phyloP scores from a whole-genome alignment of 2,888 invertebrate genomes.

The Arctia plantaginis region DNA sequence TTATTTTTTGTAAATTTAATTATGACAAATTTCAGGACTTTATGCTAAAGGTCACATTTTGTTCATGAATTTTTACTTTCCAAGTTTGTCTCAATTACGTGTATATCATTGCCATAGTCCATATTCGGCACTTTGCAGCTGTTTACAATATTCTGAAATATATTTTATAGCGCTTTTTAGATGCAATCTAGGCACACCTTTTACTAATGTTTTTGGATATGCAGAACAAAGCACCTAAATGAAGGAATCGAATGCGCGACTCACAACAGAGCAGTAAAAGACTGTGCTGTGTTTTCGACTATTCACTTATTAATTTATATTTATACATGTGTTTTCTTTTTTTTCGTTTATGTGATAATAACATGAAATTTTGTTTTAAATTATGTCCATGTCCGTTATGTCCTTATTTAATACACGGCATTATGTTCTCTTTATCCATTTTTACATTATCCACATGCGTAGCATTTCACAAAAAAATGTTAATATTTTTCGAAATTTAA shows the following conservation, averaged over 20 bases:
- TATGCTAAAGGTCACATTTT: slow-evolving; percentile 15
- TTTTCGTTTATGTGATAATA: no score
- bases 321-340: no score
- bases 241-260: neutral
- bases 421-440: no score
- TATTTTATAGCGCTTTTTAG: neutral
- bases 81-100: neutral
- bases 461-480: no score
- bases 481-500: neutral
- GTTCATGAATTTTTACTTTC: neutral
- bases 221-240: neutral
- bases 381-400: no score
- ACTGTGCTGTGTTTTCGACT: no score
- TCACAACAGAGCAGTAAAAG: no score
- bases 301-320: no score
- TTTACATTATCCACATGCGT: no score
- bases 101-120: neutral
- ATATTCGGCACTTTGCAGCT: neutral
- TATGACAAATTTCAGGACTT: slow-evolving; percentile 37
- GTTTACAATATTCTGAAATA: neutral
- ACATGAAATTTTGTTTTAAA: no score
- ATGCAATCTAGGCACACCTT: no score
- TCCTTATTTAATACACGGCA: no score
- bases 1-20: slow-evolving; percentile 48
- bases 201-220: neutral